Base-by-base conservation (phyloP, 1,140 invertebrate species). In the Metopolophium dirhodum region DNA sequence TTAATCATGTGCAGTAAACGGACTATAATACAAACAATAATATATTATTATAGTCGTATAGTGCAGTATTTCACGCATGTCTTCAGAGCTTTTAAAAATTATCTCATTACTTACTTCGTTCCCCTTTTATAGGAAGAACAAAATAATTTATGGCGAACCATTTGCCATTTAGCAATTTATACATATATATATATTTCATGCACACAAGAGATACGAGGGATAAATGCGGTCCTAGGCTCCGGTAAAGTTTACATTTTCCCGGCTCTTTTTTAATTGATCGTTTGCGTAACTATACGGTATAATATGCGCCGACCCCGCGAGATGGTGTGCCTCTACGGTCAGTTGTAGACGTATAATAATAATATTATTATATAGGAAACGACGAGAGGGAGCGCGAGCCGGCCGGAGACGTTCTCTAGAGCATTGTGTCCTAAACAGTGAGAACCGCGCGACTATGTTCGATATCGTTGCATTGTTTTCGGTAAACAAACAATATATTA, bases 231-330 rank as follows among this genome's bases (percentile, higher is more conserved):
- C 18, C 22, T 68, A 45, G 26, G 35, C 54, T 68, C 61, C 35
- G 37, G 22, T 90, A 57, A 20, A 88, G 47, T 35, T 88, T 35
- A 88, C 20, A 68, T 68, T 90, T 90, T 68, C 30, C 37, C 23
- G 22, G 41, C 23, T 77, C 7, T 49, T 90, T 83, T 83, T 91
- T 91, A 82, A 92, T 92, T 92, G 68, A 92, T 92, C 83, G 91
- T 92, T 85, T 92, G 47, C 26, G 91, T 92, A 92, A 83, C 41
- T 41, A n/a, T n/a, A 41, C 77, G n/a, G 47, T 51, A 77, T 77
- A 92, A 82, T 92, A 92, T 92, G 47, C 61, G 45, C 22, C 47
- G 47, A 92, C 91, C 91, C 91, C 68, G 47, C 47, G 47, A 82
- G 61, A 92, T 92, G 77, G 91, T 92, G 91, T 89, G n/a, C 87